Evolutionary conservation across 2,113 vertebrate species (phyloP).

Genomic region (Phrynosoma blainvillii): DNA sequence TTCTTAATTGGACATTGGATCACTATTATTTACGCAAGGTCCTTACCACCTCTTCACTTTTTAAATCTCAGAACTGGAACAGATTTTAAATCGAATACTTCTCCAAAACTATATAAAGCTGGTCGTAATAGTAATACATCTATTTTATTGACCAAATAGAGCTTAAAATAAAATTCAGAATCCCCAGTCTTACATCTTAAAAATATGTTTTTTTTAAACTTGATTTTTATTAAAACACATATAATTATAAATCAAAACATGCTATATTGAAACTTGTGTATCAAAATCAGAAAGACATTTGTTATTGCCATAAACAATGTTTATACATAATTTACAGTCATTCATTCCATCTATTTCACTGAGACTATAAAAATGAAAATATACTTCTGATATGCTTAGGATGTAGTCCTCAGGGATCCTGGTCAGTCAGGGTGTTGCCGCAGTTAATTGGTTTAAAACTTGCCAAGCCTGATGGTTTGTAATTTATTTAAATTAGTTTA

Average conservation of each 20-base stretch:
- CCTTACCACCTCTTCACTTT: not conserved
- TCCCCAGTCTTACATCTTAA: not conserved
- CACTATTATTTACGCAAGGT: not conserved
- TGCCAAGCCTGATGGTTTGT: not conserved
- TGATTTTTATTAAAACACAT: no score
- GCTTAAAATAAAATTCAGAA: slow-evolving; percentile 10
- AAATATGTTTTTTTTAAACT: not conserved
- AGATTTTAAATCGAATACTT: slow-evolving; percentile 5
- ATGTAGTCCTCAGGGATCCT: not conserved
- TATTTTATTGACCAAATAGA: not conserved
- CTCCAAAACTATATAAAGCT: not conserved
- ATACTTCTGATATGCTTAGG: not conserved
- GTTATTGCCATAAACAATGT: no score
- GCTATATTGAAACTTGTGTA: no score
- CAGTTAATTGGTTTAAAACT: slow-evolving; percentile 5
- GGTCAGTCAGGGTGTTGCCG: not conserved
- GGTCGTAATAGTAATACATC: not conserved
- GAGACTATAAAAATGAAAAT: not conserved
- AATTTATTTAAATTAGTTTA: slow-evolving; percentile 31
- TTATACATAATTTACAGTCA: no score
- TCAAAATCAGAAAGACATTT: no score
- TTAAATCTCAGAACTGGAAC: not conserved
- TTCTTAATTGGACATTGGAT: not conserved
- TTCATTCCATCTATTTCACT: no score
- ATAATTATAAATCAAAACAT: no score